These are phyloP conservation scores for Megalonaias nervosa DNA, from an alignment of 1,140 invertebrate genomes.

Conservation along the genomic window DNA sequence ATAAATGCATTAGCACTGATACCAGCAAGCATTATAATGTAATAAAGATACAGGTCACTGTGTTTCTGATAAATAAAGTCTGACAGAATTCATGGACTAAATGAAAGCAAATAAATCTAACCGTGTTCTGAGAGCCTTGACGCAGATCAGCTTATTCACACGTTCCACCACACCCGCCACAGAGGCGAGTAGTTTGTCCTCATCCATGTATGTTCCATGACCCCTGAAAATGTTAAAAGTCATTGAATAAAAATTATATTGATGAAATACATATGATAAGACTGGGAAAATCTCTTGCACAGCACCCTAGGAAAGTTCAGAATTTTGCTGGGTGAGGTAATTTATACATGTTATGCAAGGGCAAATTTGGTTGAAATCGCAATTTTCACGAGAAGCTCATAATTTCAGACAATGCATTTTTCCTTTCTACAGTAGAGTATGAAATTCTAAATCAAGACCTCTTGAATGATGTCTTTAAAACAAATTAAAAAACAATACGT, in stretches of 20 bases:
- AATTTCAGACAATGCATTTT: neutral
- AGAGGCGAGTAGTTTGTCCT: conserved; percentile 88
- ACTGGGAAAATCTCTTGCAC: neutral
- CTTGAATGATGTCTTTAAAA: too few relatives aligned
- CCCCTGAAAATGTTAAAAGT: conserved; percentile 79
- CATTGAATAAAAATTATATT: neutral
- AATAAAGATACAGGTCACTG: too few relatives aligned
- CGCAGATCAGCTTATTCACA: conserved; percentile 95
- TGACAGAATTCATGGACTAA: too few relatives aligned
- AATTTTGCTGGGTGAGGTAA: neutral
- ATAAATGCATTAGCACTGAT: too few relatives aligned
- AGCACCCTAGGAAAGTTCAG: neutral
- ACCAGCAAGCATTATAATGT: too few relatives aligned
- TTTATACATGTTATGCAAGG: neutral
- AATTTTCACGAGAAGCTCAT: neutral
- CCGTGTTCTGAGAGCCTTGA: conserved; percentile 90
- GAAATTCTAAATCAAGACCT: too few relatives aligned
- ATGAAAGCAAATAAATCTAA: conserved; percentile 38
- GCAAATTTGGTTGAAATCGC: neutral
- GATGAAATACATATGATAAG: neutral
- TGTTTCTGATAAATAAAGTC: too few relatives aligned
- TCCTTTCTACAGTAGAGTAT: too few relatives aligned
- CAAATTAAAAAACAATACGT: too few relatives aligned
- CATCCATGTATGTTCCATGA: conserved; percentile 93
- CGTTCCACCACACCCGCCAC: conserved; percentile 94